Evolutionary conservation across 2,797 vertebrate genomes (phyloP), one percentile per base, ranked within the genome.

Genomic region (Pterois miles): DNA sequence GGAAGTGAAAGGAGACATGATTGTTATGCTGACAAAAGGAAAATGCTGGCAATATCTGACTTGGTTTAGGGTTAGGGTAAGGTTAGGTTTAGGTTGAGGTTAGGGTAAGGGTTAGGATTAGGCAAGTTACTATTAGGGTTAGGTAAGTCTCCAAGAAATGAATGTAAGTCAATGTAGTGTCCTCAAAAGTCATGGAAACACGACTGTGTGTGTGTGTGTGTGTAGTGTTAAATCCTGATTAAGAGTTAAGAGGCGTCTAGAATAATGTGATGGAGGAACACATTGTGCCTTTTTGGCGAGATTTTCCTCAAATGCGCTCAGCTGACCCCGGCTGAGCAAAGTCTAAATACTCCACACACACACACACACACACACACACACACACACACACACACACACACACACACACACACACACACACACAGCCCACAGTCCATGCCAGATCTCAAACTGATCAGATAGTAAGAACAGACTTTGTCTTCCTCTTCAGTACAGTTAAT

Each of bases 271-370:
- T 81, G 58, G n/a, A 56, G 71, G 34, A 87, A 86, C 81, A 82
- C 63, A 64, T 40, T 75, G 76, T 73, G 81, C 67, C 68, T 83
- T 25, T 83, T 83, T 81, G 48, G 79, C n/a, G 83, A 80, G 69
- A 71, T 65, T 74, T 56, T 2, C 53, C 73, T 76, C 75, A 59
- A 56, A 65, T 77, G 72, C 5, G 70, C 71, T 89, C 75, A 89
- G 85, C 84, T 86, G 87, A 88, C 53, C 43, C 34, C 29, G 38
- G 59, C 9, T 40, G 84, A 86, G 74, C 89, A 87, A 89, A 91
- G 91, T 91, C 78, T 81, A 89, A 65, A 74, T 40, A 66, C 74
- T 36, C 71, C 71, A 50, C 74, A 68, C 71, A 58, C 63, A 68
- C 11, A 74, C 72, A 76, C 72, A 71, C 60, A 58, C 70, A 75